These are phyloP conservation scores for Microcebus jonahi DNA, from an alignment of 2,113 vertebrate species.

Conservation along the genomic window DNA sequence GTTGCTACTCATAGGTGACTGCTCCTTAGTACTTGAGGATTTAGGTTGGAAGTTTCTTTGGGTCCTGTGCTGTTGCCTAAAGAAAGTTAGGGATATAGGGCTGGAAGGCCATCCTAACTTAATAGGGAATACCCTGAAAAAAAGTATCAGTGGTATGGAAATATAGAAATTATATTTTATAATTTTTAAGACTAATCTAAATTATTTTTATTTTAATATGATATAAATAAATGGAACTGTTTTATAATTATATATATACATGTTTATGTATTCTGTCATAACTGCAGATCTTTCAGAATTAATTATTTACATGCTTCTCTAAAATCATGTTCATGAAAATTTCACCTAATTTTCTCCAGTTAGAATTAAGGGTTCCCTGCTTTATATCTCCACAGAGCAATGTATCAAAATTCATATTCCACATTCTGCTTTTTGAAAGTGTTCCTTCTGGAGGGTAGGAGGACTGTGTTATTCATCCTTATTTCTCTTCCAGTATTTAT, in stretches of 20 bases:
- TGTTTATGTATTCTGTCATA: not conserved
- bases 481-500: not conserved
- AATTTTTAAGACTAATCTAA: conserved; percentile 29
- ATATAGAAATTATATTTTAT: not conserved
- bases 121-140: not conserved
- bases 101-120: not conserved
- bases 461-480: not conserved
- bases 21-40: not conserved
- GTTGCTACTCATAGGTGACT: not conserved
- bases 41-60: conserved; percentile 3
- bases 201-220: conserved; percentile 28
- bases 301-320: not conserved
- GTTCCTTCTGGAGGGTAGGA: not conserved
- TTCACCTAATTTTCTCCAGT: not conserved
- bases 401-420: not conserved
- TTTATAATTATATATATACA: conserved; percentile 25
- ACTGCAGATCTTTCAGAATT: not conserved
- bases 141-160: not conserved
- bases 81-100: not conserved
- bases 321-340: not conserved
- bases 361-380: conserved; percentile 17
- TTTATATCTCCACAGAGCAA: not conserved
- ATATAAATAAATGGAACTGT: conserved; percentile 9
- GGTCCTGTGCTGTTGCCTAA: not conserved
- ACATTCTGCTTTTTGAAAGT: not conserved